A percentile compares a stretch with the other conserved stretches of the same genome.
Evolutionary conservation across 2,113 vertebrate species (phyloP).

Genomic region (Hippolais icterina): DNA sequence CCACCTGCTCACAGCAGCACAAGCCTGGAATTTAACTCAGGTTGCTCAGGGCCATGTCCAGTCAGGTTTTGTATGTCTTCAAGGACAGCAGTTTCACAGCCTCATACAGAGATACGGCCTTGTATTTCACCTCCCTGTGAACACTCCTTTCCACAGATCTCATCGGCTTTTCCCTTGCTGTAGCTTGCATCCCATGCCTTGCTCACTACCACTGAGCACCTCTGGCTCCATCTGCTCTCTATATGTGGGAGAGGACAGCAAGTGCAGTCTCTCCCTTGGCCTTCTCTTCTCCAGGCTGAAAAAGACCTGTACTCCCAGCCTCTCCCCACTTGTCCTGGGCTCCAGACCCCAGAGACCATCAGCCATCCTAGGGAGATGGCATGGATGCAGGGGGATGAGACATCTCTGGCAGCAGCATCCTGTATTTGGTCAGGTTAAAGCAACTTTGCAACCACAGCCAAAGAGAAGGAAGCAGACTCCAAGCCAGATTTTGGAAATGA

Average conservation of each 20-base stretch:
- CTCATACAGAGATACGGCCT: background rate
- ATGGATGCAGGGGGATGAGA: background rate
- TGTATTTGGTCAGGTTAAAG: background rate
- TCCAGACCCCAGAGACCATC: background rate
- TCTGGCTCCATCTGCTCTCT: background rate
- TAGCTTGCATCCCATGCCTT: background rate
- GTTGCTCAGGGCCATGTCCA: background rate
- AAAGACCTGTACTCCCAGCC: background rate
- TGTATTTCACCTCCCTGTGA: background rate
- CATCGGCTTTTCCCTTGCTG: background rate
- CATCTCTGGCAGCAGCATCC: background rate
- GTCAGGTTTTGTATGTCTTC: background rate
- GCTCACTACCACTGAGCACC: background rate
- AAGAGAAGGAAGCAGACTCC: background rate
- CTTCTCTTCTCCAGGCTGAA: background rate
- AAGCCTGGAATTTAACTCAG: background rate
- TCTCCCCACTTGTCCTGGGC: background rate
- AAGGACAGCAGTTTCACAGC: background rate
- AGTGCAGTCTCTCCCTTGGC: rapidly evolving
- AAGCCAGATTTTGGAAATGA: background rate
- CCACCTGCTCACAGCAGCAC: background rate
- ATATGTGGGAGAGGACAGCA: background rate
- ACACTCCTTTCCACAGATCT: background rate
- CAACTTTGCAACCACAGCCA: background rate
- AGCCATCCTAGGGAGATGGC: background rate